A percentile compares a stretch with the other conserved stretches of the same genome.
These are phyloP conservation scores for Sternotherus odoratus DNA, from an alignment of 2,797 vertebrate genomes.

Conservation along the genomic window DNA sequence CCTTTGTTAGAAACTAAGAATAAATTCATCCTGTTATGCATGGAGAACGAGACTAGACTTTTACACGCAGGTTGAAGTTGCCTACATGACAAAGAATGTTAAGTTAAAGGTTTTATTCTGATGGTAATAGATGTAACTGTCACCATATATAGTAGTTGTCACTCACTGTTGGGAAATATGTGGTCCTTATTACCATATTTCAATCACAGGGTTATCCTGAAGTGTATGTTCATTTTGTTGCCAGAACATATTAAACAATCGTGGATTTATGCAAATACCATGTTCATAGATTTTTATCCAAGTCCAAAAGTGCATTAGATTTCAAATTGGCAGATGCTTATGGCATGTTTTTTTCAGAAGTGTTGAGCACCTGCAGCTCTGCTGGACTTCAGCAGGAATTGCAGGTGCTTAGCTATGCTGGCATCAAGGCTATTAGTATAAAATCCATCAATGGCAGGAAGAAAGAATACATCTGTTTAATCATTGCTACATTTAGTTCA, in stretches of 20 bases:
- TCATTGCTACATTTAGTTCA: not conserved
- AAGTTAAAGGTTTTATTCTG: not conserved
- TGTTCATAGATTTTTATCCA: not conserved
- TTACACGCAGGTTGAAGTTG: not conserved
- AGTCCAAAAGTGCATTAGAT: not conserved
- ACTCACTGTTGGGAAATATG: not conserved
- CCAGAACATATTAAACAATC: not conserved
- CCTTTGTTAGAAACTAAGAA: slow-evolving; percentile 7
- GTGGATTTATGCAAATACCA: not conserved
- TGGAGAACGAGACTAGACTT: not conserved
- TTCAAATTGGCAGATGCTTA: not conserved
- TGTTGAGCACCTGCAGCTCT: not conserved
- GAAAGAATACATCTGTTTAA: not conserved
- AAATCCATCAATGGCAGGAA: not conserved
- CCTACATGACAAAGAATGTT: not conserved
- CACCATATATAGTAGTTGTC: not conserved
- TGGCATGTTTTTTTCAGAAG: not conserved
- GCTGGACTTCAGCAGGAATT: not conserved
- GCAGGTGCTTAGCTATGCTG: not conserved
- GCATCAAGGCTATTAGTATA: not conserved
- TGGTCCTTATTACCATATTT: not conserved
- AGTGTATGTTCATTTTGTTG: not conserved
- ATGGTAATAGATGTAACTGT: not conserved
- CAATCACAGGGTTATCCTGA: not conserved
- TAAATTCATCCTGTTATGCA: slow-evolving; percentile 14